Conservation (phyloP, 2,888 invertebrate genomes). For the Perizoma flavofasciatum region DNA sequence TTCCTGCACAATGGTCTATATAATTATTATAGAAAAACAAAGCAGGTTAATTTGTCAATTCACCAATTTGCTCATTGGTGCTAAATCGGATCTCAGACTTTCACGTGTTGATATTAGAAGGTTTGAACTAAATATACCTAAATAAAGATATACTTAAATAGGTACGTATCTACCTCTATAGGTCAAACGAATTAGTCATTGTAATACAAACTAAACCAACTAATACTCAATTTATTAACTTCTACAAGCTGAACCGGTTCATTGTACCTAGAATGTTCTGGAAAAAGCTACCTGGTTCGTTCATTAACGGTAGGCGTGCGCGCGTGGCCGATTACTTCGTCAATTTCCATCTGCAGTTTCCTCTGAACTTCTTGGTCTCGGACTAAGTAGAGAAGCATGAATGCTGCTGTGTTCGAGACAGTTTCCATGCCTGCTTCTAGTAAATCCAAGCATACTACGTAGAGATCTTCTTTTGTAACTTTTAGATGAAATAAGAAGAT, state of each 20-base stretch:
- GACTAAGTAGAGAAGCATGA: conserved; percentile 84
- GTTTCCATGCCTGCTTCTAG: conserved; percentile 89
- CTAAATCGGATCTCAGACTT: not conserved
- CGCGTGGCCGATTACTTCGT: conserved; percentile 81
- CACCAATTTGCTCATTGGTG: not conserved
- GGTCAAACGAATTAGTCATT: not conserved
- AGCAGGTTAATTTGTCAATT: not conserved
- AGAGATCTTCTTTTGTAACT: conserved; percentile 70
- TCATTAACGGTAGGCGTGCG: conserved; percentile 83
- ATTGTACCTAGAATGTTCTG: not conserved
- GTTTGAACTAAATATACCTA: not conserved
- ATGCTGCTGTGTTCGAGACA: conserved; percentile 86
- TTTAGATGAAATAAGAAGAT: conserved; percentile 9
- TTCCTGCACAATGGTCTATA: not conserved
- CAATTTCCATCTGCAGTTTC: conserved; percentile 84
- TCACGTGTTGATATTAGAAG: not conserved
- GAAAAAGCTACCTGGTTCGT: conserved; percentile 67
- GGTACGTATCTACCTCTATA: not conserved
- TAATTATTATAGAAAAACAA: not conserved
- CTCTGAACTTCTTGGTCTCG: conserved; percentile 82
- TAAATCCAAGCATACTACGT: conserved; percentile 85
- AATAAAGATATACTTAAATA: not conserved
- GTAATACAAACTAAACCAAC: not conserved
- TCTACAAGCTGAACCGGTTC: not conserved
- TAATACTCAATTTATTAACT: conserved; percentile 3